These are phyloP conservation scores for Eulemur mongoz DNA, from an alignment of 2,797 vertebrate species.

Conservation along the genomic window DNA sequence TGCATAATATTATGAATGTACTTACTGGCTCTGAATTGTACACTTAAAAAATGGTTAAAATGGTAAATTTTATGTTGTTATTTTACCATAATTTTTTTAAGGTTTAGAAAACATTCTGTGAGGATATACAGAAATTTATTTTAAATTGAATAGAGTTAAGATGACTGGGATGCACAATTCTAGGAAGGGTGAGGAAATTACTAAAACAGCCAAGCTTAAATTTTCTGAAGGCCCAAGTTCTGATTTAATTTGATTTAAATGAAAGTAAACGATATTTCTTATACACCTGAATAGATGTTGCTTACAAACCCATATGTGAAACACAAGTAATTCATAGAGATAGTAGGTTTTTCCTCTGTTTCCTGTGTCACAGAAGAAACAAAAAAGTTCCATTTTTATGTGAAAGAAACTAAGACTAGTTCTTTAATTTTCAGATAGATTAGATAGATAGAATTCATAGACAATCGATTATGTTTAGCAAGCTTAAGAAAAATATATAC, in stretches of 20 bases:
- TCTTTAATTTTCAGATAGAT: background rate
- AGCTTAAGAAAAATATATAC: background rate
- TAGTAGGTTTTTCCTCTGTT: background rate
- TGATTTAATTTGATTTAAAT: constrained; percentile 15
- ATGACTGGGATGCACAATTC: background rate
- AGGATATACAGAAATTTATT: background rate
- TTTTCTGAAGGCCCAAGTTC: constrained; percentile 10
- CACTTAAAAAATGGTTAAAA: background rate
- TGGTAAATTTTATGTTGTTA: background rate
- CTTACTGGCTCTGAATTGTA: background rate
- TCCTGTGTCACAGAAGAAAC: background rate
- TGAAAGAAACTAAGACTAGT: background rate
- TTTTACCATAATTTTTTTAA: background rate
- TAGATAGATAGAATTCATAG: background rate
- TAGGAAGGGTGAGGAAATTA: background rate
- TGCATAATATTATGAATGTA: background rate
- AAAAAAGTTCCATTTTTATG: constrained; percentile 10
- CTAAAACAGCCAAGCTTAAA: background rate
- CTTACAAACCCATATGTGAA: background rate
- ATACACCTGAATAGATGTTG: background rate
- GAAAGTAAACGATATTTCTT: constrained; percentile 11
- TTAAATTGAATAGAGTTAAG: background rate
- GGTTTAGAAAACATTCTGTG: background rate
- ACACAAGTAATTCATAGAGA: background rate
- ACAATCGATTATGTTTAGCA: background rate